A percentile compares a stretch with the other conserved stretches of the same genome.
phyloP scores from a whole-genome alignment of 2,888 invertebrate genomes.

The Dascillus cervinus region DNA sequence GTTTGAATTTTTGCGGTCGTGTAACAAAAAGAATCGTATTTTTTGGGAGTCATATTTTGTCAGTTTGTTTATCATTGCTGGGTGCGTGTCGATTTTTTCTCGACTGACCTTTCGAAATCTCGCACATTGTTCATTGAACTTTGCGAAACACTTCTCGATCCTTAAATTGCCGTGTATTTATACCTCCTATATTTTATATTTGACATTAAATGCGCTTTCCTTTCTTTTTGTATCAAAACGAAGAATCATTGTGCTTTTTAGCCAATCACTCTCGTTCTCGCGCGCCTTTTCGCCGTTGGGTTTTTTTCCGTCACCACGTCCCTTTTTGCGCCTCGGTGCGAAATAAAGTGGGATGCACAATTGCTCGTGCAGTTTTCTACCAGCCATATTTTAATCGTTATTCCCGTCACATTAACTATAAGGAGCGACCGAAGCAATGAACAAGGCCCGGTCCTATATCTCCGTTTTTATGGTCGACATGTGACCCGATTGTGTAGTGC shows the following conservation, averaged over 20 bases:
- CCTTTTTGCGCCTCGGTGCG: no score
- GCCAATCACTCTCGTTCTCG: background rate
- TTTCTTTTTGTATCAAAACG: conserved; percentile 20
- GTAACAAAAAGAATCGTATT: no score
- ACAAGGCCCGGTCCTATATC: background rate
- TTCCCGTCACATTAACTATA: background rate
- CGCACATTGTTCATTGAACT: background rate
- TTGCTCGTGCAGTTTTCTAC: background rate
- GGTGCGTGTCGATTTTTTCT: no score
- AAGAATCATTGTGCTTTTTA: conserved; percentile 13
- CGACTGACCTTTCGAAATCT: no score
- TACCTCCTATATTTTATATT: conserved; percentile 23
- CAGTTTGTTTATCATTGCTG: no score
- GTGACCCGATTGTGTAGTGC: background rate
- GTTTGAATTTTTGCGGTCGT: background rate
- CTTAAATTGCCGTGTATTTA: conserved; percentile 21
- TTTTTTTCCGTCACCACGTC: no score
- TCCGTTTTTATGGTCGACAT: background rate
- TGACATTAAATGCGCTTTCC: conserved; percentile 24
- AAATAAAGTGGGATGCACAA: background rate
- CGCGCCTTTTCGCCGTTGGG: no score
- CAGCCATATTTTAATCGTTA: background rate
- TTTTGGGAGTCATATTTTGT: no score
- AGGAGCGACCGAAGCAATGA: background rate
- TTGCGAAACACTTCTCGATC: background rate